Base-by-base conservation (phyloP, 2,888 invertebrate genomes). In the Scaptomyza tumidula region DNA sequence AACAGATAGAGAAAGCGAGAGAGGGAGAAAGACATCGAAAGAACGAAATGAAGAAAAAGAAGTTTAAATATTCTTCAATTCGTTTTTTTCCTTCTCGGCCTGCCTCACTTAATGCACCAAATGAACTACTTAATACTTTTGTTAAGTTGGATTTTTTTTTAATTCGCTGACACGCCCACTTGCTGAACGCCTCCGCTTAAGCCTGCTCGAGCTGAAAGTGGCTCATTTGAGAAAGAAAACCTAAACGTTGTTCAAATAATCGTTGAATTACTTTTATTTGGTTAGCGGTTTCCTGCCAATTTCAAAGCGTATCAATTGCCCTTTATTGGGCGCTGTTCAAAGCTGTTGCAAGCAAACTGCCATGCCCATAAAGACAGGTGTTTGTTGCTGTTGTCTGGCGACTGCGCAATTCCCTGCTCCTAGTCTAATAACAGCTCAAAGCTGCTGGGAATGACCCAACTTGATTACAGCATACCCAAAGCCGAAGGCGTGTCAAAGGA, bases 81-180 rank as follows among this genome's bases (percentile, higher is more conserved):
- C 27, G 31, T 41, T 16, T 16, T 16, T 9, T 3, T 7, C 16
- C 16, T 16, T 16, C 16, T 16, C 16, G 16, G 10, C 29, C 56
- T 45, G 48, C 37, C 1, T 29, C 19, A 19, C 37, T 56, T 45
- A 16, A 45, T 61, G 37, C 39, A 35, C 33, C 31, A 72, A 68
- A 68, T 65, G 45, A 56, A 69, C 61, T 69, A 53, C 63, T 59
- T 63, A 64, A 63, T 69, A 72, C 68, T 66, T 66, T 71, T 68
- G 72, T 77, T 80, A 72, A 80, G 72, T 78, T 59, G 58, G 61
- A 68, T 72, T 41, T 9, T 16, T 53, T 49, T 3, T 39, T 49
- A 50, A 50, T 56, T 50, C 45, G 24, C 55, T 50, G 56, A 27
- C 33, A 19, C 50, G 55, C 57, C 49, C 29, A 27, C n/a, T 19